Evolutionary conservation across 2,888 invertebrate genomes (phyloP).

Genomic region (Camptogramma bilineatum): DNA sequence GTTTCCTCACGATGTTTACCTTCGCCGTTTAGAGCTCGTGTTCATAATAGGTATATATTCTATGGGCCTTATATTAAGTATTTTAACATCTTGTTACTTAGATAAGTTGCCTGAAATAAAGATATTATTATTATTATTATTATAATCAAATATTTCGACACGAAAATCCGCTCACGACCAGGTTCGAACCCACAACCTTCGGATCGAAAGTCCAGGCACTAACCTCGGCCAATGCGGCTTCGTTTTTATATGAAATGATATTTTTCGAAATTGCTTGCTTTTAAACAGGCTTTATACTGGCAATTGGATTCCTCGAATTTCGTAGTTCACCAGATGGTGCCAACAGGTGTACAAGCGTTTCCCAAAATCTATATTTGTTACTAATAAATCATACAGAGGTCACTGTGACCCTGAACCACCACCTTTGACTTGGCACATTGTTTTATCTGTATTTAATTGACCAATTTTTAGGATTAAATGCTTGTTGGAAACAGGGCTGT

Average conservation of each 20-base stretch:
- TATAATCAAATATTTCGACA: too few relatives aligned
- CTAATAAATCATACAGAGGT: constrained; percentile 35
- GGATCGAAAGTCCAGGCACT: too few relatives aligned
- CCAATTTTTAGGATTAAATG: constrained; percentile 28
- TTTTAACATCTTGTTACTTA: too few relatives aligned
- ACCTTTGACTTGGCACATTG: constrained; percentile 40
- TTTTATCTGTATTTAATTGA: constrained; percentile 42
- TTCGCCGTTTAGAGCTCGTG: too few relatives aligned
- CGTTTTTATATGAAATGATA: not conserved
- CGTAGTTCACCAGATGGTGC: constrained; percentile 18
- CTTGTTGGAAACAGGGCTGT: constrained; percentile 29
- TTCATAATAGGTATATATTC: too few relatives aligned
- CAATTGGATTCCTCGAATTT: constrained; percentile 7
- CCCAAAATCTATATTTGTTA: constrained; percentile 23
- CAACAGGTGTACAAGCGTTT: constrained; percentile 27
- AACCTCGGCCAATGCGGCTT: too few relatives aligned
- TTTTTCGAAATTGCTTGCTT: not conserved
- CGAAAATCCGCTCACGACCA: too few relatives aligned
- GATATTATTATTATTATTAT: too few relatives aligned
- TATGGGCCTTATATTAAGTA: too few relatives aligned
- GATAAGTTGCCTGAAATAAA: too few relatives aligned
- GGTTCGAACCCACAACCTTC: too few relatives aligned
- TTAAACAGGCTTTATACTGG: not conserved
- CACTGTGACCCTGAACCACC: constrained; percentile 40
- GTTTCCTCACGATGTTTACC: too few relatives aligned